These are phyloP conservation scores for Drosophila merina DNA, from an alignment of 2,888 invertebrate genomes.

Conservation along the genomic window DNA sequence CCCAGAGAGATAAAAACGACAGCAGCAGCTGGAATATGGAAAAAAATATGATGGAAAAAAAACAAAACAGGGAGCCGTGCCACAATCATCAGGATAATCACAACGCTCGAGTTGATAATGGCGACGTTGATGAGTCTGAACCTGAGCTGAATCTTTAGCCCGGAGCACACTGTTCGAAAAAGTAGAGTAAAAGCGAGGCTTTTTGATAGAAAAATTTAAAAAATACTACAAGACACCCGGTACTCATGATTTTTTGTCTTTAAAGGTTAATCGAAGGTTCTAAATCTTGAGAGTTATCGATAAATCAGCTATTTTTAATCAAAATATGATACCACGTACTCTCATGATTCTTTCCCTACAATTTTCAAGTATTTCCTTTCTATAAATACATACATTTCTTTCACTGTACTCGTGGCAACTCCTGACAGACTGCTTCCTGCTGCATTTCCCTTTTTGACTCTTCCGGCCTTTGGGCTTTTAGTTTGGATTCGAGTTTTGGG, in stretches of 20 bases:
- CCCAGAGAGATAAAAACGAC: constrained; percentile 40
- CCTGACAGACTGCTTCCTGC: constrained; percentile 40
- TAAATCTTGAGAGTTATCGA: too few species aligned
- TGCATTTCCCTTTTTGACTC: constrained; percentile 63
- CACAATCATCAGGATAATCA: constrained; percentile 68
- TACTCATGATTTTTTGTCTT: too few species aligned
- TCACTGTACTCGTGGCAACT: not conserved
- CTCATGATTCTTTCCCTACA: too few species aligned
- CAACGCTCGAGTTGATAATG: constrained; percentile 69
- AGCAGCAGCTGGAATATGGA: constrained; percentile 15
- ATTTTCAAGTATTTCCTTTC: too few species aligned
- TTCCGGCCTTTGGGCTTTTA: constrained; percentile 47
- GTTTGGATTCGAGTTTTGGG: not conserved
- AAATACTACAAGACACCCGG: too few species aligned
- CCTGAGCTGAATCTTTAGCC: constrained; percentile 34
- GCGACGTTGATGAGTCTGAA: constrained; percentile 68
- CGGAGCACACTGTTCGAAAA: constrained; percentile 10
- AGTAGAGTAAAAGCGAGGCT: too few species aligned
- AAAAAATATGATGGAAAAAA: not conserved
- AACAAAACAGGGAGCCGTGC: constrained; percentile 16
- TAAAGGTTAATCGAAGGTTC: too few species aligned
- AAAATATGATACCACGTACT: too few species aligned
- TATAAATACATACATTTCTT: not conserved
- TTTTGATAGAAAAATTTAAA: not conserved
- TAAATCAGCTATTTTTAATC: too few species aligned